Percentiles rank a stretch among this genome's conserved stretches.
Evolutionary conservation across 2,113 vertebrate species (phyloP).

Genomic region (Solea solea): DNA sequence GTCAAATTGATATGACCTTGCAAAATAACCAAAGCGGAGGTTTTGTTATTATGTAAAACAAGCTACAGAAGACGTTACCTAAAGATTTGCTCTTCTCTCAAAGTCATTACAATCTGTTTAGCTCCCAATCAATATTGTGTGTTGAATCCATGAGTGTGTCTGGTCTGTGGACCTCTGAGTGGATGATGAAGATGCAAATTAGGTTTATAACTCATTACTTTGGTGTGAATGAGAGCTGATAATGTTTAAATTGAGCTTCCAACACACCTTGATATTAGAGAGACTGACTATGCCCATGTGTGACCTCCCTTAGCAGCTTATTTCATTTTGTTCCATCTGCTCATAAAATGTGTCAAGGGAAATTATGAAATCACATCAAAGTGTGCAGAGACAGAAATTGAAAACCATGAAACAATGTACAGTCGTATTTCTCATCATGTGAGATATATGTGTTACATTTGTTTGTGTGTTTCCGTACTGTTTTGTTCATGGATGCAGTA

Average conservation of each 20-base stretch:
- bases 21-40: too few relatives aligned
- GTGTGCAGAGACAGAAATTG: conserved; percentile 44
- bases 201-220: conserved; percentile 22
- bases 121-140: neutral
- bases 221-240: conserved; percentile 7
- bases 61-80: too few relatives aligned
- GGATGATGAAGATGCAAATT: neutral
- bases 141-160: neutral
- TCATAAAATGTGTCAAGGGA: conserved; percentile 63
- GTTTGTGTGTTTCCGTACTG: neutral
- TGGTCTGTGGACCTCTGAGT: neutral
- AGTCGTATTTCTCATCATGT: conserved; percentile 40
- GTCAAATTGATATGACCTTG: too few relatives aligned
- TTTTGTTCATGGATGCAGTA: neutral
- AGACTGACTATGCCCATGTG: neutral
- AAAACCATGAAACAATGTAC: conserved; percentile 36
- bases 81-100: too few relatives aligned
- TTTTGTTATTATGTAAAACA: too few relatives aligned
- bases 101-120: too few relatives aligned
- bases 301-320: conserved; percentile 38
- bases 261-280: conserved; percentile 16
- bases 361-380: conserved; percentile 62
- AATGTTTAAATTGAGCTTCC: conserved; percentile 17
- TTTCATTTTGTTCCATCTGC: conserved; percentile 37
- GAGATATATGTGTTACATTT: conserved; percentile 31